Evolutionary conservation across 1,140 invertebrate species (phyloP).

Genomic region (Asobara japonica): DNA sequence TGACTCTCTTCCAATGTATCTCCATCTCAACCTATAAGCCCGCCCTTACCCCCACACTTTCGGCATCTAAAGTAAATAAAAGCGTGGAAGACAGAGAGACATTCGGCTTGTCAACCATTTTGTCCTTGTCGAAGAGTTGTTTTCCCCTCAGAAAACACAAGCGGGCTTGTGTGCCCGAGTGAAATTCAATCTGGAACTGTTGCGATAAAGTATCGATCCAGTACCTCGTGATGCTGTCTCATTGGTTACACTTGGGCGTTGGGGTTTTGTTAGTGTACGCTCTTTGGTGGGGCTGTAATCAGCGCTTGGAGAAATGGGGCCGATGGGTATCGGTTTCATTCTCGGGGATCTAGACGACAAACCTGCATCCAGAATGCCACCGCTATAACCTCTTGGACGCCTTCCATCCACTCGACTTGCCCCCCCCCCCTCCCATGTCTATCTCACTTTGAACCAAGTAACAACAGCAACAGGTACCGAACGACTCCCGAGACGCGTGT

Average conservation of each 20-base stretch:
- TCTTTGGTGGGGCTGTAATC: background rate
- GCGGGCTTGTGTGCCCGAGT: conserved; percentile 14
- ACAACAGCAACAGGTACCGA: conserved; percentile 26
- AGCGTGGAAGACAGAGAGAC: background rate
- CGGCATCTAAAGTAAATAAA: background rate
- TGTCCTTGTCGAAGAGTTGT: background rate
- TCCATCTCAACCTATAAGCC: background rate
- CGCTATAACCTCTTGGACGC: background rate
- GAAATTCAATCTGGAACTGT: conserved; percentile 15
- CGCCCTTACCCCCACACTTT: background rate
- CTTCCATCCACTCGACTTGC: background rate
- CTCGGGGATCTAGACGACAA: background rate
- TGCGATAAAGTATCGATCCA: conserved; percentile 20
- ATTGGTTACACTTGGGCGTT: background rate
- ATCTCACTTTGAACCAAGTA: conserved; percentile 20
- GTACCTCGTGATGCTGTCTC: background rate
- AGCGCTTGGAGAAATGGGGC: conserved; percentile 17
- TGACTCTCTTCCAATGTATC: background rate
- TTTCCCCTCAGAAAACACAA: background rate
- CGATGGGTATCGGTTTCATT: conserved; percentile 16
- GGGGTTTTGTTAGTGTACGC: background rate
- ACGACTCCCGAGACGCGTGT: conserved; percentile 5
- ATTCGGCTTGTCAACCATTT: background rate
- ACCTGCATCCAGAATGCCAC: background rate
- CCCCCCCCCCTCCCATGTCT: background rate